phyloP scores from a whole-genome alignment of 2,888 invertebrate genomes.

The Zele albiditarsus region DNA sequence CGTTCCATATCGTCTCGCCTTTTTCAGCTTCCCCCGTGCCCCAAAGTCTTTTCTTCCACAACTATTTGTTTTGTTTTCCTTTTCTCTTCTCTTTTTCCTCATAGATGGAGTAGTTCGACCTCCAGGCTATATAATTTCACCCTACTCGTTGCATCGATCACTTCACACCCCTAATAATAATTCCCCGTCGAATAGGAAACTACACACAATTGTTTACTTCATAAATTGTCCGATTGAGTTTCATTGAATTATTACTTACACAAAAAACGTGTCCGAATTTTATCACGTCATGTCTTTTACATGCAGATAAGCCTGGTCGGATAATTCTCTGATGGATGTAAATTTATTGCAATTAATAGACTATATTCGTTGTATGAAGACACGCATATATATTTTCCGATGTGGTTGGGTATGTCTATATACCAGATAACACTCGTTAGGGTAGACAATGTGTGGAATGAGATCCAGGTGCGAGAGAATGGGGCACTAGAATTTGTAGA shows the following conservation, averaged over 20 bases:
- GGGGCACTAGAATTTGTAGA: neutral
- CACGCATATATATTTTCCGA: neutral
- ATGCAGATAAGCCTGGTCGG: no score
- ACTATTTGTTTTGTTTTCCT: conserved; percentile 39
- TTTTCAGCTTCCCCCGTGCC: neutral
- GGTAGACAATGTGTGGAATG: conserved; percentile 7
- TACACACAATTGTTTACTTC: conserved; percentile 33
- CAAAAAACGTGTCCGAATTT: conserved; percentile 10
- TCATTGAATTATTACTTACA: conserved; percentile 22
- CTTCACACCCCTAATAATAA: conserved; percentile 14
- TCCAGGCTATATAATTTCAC: conserved; percentile 39
- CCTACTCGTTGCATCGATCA: conserved; percentile 38
- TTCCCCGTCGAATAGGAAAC: conserved; percentile 7
- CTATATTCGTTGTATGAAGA: no score
- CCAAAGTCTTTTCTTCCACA: conserved; percentile 34
- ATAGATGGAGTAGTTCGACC: conserved; percentile 34
- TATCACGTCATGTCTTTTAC: neutral
- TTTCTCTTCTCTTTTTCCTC: conserved; percentile 35
- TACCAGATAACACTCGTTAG: neutral
- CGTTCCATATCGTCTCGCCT: conserved; percentile 33
- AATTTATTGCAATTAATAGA: no score
- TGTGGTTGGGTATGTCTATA: neutral
- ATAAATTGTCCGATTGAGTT: conserved; percentile 22
- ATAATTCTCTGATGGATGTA: no score
- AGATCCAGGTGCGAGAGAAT: neutral